phyloP scores from a whole-genome alignment of 1,140 invertebrate species.

The Ylistrum balloti region DNA sequence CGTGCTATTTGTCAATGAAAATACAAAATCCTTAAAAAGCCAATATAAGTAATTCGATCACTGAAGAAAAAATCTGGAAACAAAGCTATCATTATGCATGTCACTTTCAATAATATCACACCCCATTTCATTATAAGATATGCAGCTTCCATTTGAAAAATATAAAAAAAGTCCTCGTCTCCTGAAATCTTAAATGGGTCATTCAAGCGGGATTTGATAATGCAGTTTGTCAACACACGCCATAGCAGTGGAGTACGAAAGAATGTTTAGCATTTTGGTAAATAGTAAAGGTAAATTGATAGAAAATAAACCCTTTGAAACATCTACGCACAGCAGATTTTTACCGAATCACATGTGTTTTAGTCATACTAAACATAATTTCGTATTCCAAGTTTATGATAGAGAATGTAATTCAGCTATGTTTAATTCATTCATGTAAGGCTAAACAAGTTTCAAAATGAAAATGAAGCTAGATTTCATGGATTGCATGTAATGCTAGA shows the following conservation, averaged over 20 bases:
- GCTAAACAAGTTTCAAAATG: background rate
- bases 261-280: background rate
- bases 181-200: background rate
- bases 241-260: background rate
- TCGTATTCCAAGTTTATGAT: background rate
- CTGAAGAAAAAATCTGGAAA: too few species aligned
- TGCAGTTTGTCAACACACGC: background rate
- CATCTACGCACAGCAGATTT: too few species aligned
- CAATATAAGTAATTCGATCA: background rate
- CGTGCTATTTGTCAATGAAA: conserved; percentile 19
- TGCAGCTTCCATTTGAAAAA: background rate
- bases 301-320: too few species aligned
- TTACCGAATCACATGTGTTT: too few species aligned
- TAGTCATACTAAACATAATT: background rate
- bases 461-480: background rate
- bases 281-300: too few species aligned
- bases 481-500: background rate
- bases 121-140: background rate
- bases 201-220: background rate
- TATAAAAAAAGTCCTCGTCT: background rate
- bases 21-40: background rate
- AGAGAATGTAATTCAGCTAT: background rate
- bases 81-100: background rate
- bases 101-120: background rate
- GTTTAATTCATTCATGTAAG: background rate